A percentile compares a stretch with the other conserved stretches of the same genome.
phyloP scores from a whole-genome alignment of 2,113 vertebrate genomes.

The Thryonomys swinderianus region DNA sequence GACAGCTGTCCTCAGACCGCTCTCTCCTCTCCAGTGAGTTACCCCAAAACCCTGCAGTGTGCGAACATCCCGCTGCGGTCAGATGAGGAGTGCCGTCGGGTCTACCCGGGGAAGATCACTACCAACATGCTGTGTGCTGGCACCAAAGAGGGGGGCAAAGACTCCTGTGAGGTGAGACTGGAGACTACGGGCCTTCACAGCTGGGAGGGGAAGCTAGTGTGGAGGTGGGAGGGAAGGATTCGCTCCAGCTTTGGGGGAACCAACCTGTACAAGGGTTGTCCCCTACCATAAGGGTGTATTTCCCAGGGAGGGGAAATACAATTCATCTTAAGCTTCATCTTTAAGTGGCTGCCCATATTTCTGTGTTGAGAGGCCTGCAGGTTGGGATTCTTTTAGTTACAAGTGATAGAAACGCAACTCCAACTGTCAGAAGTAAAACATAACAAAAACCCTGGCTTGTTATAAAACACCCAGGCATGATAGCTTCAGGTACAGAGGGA shows the following conservation, averaged over 20 bases:
- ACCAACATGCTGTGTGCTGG: constrained; percentile 91
- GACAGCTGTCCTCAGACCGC: neutral
- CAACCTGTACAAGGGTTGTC: neutral
- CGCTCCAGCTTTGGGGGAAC: neutral
- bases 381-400: neutral
- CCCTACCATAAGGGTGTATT: no score
- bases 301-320: neutral
- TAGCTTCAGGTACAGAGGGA: neutral
- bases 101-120: constrained; percentile 90
- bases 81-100: constrained; percentile 80
- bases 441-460: neutral
- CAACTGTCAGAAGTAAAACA: neutral
- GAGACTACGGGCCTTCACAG: accelerated
- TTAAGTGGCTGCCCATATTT: neutral
- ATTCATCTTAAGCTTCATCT: neutral
- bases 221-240: neutral
- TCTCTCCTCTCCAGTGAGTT: constrained; percentile 77
- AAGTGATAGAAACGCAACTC: neutral
- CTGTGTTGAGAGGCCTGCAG: neutral
- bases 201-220: neutral
- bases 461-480: neutral
- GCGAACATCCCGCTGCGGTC: constrained; percentile 89
- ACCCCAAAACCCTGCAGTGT: constrained; percentile 87
- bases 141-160: constrained; percentile 90
- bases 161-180: constrained; percentile 90